Evolutionary conservation across 1,140 invertebrate genomes (phyloP).

Genomic region (Caenorhabditis brenneri): DNA sequence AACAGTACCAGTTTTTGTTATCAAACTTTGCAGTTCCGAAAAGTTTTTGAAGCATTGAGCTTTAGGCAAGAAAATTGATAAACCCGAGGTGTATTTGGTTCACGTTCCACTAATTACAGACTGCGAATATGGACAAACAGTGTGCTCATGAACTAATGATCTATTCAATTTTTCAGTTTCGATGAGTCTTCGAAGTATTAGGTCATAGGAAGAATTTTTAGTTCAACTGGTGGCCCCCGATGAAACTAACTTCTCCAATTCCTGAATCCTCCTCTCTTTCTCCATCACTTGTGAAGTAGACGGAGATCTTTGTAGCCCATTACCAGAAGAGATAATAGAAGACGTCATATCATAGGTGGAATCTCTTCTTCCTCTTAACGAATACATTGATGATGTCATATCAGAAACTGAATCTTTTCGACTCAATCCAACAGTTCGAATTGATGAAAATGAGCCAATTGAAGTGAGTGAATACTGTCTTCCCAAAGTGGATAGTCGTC

Average conservation of each 20-base stretch:
- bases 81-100: no score
- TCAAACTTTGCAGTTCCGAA: no score
- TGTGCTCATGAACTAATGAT: no score
- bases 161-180: no score
- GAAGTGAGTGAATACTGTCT: conserved; percentile 50
- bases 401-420: conserved; percentile 46
- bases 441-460: conserved; percentile 45
- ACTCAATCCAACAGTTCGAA: conserved; percentile 45
- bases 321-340: not conserved
- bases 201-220: no score
- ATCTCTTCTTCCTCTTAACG: conserved; percentile 26
- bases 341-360: conserved; percentile 42
- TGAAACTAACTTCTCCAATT: not conserved
- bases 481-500: conserved; percentile 33
- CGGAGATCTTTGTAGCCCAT: conserved; percentile 32
- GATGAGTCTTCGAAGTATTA: no score
- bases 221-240: no score
- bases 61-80: no score
- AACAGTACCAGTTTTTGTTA: no score
- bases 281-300: conserved; percentile 47
- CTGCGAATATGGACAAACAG: no score
- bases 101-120: no score
- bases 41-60: no score
- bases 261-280: conserved; percentile 44
- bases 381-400: conserved; percentile 40